A percentile compares a stretch with the other conserved stretches of the same genome.
phyloP scores from a whole-genome alignment of 2,797 vertebrate species.

The Sandelia bainsii region DNA sequence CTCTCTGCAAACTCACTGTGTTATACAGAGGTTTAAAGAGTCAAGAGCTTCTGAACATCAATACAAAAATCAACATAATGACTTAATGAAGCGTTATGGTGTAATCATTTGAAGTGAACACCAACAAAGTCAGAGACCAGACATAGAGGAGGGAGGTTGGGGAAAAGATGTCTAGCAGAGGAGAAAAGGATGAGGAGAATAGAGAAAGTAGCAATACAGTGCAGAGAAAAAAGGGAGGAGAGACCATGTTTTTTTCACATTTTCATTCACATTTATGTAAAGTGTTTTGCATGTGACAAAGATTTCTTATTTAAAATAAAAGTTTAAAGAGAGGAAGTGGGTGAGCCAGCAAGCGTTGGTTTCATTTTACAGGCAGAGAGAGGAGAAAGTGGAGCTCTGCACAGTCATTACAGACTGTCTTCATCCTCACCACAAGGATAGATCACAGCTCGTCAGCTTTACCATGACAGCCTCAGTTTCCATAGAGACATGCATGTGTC shows the following conservation, averaged over 20 bases:
- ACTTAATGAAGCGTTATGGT: conserved; percentile 42
- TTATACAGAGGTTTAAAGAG: conserved; percentile 50
- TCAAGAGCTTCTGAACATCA: conserved; percentile 32
- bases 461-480: conserved; percentile 40
- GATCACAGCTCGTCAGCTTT: conserved; percentile 55
- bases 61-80: conserved; percentile 47
- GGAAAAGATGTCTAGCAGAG: conserved; percentile 1
- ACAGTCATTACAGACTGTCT: conserved; percentile 64
- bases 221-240: too few species aligned
- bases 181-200: neutral
- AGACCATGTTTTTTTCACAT: neutral
- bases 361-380: conserved; percentile 62
- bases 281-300: neutral
- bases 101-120: conserved; percentile 37
- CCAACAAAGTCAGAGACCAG: conserved; percentile 11
- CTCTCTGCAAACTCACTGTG: conserved; percentile 42
- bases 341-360: conserved; percentile 56
- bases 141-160: neutral
- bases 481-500: conserved; percentile 19
- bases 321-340: conserved; percentile 56
- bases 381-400: conserved; percentile 42
- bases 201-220: neutral
- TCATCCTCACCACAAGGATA: conserved; percentile 59
- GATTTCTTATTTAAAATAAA: conserved; percentile 48
- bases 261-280: neutral